Percentiles rank a stretch among this genome's conserved stretches.
Evolutionary conservation across 2,113 vertebrate genomes (phyloP).

Genomic region (Pionites leucogaster): DNA sequence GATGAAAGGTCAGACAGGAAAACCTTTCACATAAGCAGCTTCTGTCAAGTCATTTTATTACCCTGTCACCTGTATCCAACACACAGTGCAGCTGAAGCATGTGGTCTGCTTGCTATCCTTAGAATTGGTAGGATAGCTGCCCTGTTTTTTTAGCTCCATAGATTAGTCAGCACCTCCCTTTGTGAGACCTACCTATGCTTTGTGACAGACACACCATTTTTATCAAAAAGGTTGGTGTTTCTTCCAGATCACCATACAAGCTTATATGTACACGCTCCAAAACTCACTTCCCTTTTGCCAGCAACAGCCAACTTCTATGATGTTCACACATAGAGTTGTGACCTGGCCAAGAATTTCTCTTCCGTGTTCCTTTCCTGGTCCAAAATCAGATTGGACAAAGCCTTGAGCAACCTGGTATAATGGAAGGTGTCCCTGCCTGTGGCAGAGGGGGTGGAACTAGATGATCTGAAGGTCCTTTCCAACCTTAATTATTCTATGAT

Average conservation of each 20-base stretch:
- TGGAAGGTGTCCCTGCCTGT: neutral
- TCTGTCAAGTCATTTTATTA: neutral
- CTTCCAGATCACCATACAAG: neutral
- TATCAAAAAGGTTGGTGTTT: neutral
- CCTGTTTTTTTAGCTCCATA: neutral
- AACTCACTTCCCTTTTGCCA: neutral
- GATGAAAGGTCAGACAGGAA: neutral
- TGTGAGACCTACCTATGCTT: neutral
- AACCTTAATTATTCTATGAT: neutral
- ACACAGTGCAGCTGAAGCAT: neutral
- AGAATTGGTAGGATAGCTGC: fast-evolving
- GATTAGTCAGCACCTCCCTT: neutral
- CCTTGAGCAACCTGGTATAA: neutral
- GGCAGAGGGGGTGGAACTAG: neutral
- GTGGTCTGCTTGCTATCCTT: neutral
- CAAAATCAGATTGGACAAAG: neutral
- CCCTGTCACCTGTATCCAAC: neutral
- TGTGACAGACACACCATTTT: neutral
- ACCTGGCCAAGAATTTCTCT: neutral
- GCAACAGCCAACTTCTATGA: neutral
- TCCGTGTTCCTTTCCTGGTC: neutral
- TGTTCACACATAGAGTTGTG: neutral
- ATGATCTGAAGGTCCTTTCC: neutral
- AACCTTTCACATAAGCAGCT: neutral
- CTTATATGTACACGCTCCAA: neutral